These are phyloP conservation scores for Laspeyria flexula DNA, from an alignment of 2,888 invertebrate species.

Conservation along the genomic window DNA sequence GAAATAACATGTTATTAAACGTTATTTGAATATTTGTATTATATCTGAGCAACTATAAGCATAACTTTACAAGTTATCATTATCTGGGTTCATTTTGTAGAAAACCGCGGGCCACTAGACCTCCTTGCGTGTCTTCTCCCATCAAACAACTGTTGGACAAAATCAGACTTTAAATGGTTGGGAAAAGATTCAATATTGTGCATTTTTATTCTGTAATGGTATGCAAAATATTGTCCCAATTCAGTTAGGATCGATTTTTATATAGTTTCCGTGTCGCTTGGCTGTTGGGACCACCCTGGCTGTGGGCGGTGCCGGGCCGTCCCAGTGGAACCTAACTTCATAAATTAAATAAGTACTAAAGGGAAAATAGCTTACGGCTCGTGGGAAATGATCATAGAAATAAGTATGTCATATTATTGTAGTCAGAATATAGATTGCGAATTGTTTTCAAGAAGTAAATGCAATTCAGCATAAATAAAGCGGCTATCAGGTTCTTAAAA, in stretches of 20 bases:
- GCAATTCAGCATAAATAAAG: too few species aligned
- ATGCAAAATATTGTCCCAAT: constrained; percentile 56
- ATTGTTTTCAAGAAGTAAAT: too few species aligned
- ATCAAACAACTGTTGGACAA: constrained; percentile 27
- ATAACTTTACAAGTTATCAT: neutral
- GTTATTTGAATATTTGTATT: too few species aligned
- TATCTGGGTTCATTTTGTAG: constrained; percentile 7
- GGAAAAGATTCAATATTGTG: constrained; percentile 16
- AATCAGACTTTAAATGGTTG: constrained; percentile 18
- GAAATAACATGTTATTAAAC: neutral
- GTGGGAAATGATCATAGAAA: neutral
- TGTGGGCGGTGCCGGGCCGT: constrained; percentile 44
- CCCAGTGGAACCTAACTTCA: constrained; percentile 29
- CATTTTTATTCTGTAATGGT: constrained; percentile 17
- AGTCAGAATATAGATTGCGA: too few species aligned
- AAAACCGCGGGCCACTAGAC: constrained; percentile 41
- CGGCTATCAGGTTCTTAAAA: too few species aligned
- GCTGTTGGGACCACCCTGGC: constrained; percentile 17
- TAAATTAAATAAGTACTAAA: constrained; percentile 22
- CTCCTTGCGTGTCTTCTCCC: constrained; percentile 47
- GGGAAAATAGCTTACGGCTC: constrained; percentile 7
- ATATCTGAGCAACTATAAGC: too few species aligned
- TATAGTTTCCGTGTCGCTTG: constrained; percentile 50
- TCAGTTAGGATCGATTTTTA: constrained; percentile 64
- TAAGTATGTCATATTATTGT: neutral